phyloP scores from a whole-genome alignment of 1,140 invertebrate species.

The Saccostrea cuccullata region DNA sequence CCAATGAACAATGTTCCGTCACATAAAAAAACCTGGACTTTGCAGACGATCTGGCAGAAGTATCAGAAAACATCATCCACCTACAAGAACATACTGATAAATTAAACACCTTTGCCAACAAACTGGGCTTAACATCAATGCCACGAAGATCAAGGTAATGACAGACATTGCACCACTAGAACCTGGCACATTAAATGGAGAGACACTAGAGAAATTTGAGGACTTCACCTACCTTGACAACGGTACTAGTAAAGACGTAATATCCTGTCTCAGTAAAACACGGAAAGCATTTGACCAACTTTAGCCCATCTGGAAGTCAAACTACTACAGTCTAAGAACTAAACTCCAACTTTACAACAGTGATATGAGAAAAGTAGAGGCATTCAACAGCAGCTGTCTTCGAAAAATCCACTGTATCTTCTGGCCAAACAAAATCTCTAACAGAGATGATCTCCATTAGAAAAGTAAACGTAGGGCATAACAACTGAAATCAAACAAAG shows the following conservation, averaged over 20 bases:
- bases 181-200: conserved; percentile 56
- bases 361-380: conserved; percentile 38
- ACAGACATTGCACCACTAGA: neutral
- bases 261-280: conserved; percentile 22
- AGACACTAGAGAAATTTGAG: conserved; percentile 55
- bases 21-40: conserved; percentile 56
- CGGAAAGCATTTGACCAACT: conserved; percentile 32
- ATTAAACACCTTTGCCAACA: neutral
- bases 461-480: conserved; percentile 30
- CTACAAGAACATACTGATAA: neutral
- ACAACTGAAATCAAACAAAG: conserved; percentile 2
- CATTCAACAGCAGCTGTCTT: conserved; percentile 29
- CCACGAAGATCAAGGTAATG: conserved; percentile 20
- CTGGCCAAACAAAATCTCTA: conserved; percentile 39
- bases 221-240: conserved; percentile 62
- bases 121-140: conserved; percentile 25
- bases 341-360: conserved; percentile 30
- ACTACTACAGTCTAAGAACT: neutral
- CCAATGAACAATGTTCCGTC: conserved; percentile 43
- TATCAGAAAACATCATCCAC: neutral
- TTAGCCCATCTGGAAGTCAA: conserved; percentile 42
- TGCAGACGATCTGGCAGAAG: conserved; percentile 50
- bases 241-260: neutral
- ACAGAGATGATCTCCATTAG: neutral
- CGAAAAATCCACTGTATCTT: conserved; percentile 14